phyloP scores from a whole-genome alignment of 2,797 vertebrate genomes.

The Chelon auratus region DNA sequence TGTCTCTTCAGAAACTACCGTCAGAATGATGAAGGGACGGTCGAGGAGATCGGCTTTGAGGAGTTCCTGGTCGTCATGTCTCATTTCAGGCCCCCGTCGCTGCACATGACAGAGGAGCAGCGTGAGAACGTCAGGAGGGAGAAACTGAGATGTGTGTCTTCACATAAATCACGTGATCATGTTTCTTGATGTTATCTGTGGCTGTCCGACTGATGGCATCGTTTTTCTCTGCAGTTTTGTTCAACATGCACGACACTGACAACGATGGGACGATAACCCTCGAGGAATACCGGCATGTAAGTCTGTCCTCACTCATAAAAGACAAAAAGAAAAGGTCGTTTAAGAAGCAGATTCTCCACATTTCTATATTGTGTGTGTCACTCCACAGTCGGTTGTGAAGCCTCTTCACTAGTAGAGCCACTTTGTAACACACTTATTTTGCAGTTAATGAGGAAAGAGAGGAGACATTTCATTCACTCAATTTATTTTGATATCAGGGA shows the following conservation, averaged over 20 bases:
- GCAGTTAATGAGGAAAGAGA: neutral
- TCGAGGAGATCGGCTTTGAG: slow-evolving; percentile 91
- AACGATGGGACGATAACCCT: slow-evolving; percentile 95
- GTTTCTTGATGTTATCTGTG: neutral
- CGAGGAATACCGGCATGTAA: slow-evolving; percentile 96
- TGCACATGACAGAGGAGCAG: slow-evolving; percentile 87
- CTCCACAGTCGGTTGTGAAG: neutral
- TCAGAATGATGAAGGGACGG: slow-evolving; percentile 75
- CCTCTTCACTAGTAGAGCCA: neutral
- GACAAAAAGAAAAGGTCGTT: too few relatives aligned
- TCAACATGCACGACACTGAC: slow-evolving; percentile 98
- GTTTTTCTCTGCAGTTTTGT: slow-evolving; percentile 88
- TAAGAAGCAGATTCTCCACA: neutral
- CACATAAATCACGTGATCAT: neutral
- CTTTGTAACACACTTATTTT: slow-evolving; percentile 4
- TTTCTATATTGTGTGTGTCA: neutral
- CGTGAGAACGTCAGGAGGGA: slow-evolving; percentile 86
- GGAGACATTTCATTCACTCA: neutral
- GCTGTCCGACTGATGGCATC: neutral
- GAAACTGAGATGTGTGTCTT: slow-evolving; percentile 91
- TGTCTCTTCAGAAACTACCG: slow-evolving; percentile 86
- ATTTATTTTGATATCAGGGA: neutral
- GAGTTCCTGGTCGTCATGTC: slow-evolving; percentile 96
- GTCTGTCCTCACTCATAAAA: neutral
- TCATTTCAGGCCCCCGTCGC: slow-evolving; percentile 91